Conservation (phyloP, 2,797 vertebrate genomes). For the Hippopotamyrus pictus region DNA sequence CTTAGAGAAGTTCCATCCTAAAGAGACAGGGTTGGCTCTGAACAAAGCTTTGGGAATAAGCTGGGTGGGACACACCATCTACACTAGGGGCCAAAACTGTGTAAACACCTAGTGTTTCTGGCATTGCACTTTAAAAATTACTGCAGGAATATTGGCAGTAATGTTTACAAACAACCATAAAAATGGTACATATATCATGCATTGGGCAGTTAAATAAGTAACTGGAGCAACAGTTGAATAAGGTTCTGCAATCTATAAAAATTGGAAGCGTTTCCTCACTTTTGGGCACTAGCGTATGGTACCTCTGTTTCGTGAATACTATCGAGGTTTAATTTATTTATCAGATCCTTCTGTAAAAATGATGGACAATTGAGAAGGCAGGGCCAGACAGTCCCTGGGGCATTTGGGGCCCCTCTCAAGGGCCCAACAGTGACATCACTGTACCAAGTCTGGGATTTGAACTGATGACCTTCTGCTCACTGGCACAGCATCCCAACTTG, state of each 20-base stretch:
- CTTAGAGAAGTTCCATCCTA: constrained; percentile 2
- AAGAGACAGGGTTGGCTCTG: not conserved
- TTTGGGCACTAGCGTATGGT: not conserved
- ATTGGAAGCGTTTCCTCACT: not conserved
- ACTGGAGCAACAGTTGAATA: not conserved
- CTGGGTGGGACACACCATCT: not conserved
- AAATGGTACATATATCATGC: not conserved
- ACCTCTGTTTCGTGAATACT: not conserved
- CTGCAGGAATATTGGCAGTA: not conserved
- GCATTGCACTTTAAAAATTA: not conserved
- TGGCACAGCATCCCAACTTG: not conserved
- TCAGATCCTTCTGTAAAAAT: not conserved
- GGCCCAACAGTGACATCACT: not conserved
- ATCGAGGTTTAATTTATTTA: not conserved
- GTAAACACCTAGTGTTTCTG: not conserved
- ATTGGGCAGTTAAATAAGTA: not conserved
- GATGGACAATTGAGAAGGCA: not conserved
- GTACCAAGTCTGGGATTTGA: not conserved
- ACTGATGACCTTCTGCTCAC: not conserved
- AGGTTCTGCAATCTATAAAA: not conserved
- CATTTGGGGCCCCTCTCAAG: not conserved
- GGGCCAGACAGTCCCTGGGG: not conserved
- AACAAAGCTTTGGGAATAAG: not conserved
- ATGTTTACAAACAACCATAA: not conserved
- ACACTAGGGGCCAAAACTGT: not conserved